Conservation (phyloP, 2,797 vertebrate species). For the Stomatorhinus walkeri region DNA sequence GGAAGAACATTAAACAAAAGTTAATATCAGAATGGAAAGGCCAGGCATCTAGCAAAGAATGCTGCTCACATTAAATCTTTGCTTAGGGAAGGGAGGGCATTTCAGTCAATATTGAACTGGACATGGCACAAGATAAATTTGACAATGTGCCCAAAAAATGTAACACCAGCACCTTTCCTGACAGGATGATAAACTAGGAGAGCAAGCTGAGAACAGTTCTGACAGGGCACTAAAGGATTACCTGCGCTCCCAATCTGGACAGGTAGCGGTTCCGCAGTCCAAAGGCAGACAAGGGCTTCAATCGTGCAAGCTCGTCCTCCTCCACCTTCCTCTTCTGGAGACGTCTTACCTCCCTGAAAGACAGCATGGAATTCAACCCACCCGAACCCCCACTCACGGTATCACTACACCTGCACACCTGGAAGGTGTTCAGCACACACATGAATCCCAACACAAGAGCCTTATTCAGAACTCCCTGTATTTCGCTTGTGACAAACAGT, state of each 20-base stretch:
- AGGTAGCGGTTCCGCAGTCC: constrained; percentile 71
- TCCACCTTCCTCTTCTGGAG: constrained; percentile 30
- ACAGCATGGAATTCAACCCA: constrained; percentile 19
- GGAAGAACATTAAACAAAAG: not conserved
- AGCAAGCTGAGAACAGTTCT: not conserved
- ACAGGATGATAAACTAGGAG: not conserved
- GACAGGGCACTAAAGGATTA: constrained; percentile 41
- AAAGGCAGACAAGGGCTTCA: constrained; percentile 66
- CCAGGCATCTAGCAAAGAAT: not conserved
- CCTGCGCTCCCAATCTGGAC: constrained; percentile 71
- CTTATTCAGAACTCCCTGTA: not conserved
- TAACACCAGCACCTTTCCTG: not conserved
- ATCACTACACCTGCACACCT: not conserved
- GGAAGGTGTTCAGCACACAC: not conserved
- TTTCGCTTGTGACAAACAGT: not conserved
- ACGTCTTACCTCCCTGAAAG: constrained; percentile 42
- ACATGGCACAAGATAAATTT: not conserved
- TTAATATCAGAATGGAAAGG: not conserved
- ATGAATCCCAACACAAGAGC: not conserved
- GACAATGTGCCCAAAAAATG: not conserved
- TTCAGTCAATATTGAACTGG: not conserved
- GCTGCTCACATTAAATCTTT: not conserved
- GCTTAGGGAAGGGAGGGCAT: not conserved
- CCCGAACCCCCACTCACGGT: not conserved
- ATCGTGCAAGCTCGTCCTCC: constrained; percentile 48